Base-by-base conservation (phyloP, 2,113 vertebrate species). In the Petrocephalus zakoni region DNA sequence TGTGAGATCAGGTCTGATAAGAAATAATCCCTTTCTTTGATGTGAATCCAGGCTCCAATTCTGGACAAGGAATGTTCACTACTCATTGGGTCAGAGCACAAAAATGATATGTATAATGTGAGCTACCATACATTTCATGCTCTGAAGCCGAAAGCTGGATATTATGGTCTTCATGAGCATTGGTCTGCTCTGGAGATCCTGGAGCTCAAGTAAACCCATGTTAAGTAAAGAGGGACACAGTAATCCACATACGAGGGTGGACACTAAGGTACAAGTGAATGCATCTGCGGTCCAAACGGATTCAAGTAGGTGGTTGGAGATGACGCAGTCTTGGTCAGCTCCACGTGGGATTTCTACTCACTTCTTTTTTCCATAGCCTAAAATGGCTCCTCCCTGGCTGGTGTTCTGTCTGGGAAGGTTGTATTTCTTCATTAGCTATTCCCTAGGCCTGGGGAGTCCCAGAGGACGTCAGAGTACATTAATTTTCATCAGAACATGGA, bases 401-500 rank as follows among this genome's bases (percentile, higher is more conserved):
- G 91, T 93, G 93, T 92, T 87, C 87, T 93, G 93, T 94, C 92
- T 92, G 90, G 95, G 94, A 94, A 94, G 95, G 94, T 95, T 97
- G 94, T 96, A 95, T 97, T 97, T 97, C 95, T 97, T 96, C 95
- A 97, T 97, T 97, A 97, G 95, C 91, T 92, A 89, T 95, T 95
- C 92, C 93, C 95, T 93, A 93, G 93, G 94, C 94, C 93, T 94
- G 92, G 94, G 95, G 94, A 94, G 95, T 97, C 95, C 96, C 96
- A 94, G 91, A 96, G 95, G 96, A 96, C 96, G 95, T 97, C 96
- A 96, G 95, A 97, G 96, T 93, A 96, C 96, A 97, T 97, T 97
- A 96, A 96, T 97, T 97, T 97, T 97, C 96, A 97, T 97, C 96
- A 95, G 95, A 95, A 96, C 95, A 94, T 92, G 95, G 96, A 94